phyloP scores from a whole-genome alignment of 2,888 invertebrate species.

The Nephrocerus scutellatus region DNA sequence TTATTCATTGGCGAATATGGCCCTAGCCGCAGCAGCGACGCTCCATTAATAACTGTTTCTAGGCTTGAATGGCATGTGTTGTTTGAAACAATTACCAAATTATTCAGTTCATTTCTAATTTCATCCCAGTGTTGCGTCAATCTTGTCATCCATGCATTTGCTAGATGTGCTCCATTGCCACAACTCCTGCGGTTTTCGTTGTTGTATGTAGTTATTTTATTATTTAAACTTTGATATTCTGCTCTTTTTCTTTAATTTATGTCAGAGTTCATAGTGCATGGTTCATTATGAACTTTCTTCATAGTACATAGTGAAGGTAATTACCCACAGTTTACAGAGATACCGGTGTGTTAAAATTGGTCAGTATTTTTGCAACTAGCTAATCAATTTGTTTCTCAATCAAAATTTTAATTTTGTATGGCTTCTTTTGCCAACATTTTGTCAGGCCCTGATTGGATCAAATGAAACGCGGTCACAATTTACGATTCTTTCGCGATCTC shows the following conservation, averaged over 20 bases:
- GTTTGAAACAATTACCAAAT: slow-evolving; percentile 5
- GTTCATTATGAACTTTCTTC: slow-evolving; percentile 6
- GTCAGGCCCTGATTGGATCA: no score
- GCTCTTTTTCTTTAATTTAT: slow-evolving; percentile 8
- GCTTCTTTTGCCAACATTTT: no score
- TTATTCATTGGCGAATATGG: slow-evolving; percentile 9
- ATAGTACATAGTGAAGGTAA: not conserved
- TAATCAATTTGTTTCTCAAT: no score
- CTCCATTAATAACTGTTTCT: slow-evolving; percentile 4
- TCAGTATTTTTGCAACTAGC: not conserved
- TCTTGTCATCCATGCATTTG: slow-evolving; percentile 4
- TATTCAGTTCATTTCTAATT: not conserved
- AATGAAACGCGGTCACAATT: no score
- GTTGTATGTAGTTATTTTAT: slow-evolving; percentile 2
- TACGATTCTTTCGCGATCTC: no score
- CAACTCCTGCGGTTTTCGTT: slow-evolving; percentile 5
- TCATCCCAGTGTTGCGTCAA: slow-evolving; percentile 1
- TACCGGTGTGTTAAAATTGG: not conserved
- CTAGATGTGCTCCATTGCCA: not conserved
- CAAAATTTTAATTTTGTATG: no score
- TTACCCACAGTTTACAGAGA: not conserved
- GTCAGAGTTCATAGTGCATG: slow-evolving; percentile 3
- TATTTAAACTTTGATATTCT: slow-evolving; percentile 1
- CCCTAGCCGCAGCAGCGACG: slow-evolving; percentile 4
- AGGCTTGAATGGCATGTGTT: slow-evolving; percentile 1